These are phyloP conservation scores for Ptiloglossa arizonensis DNA, from an alignment of 1,140 invertebrate species.

Conservation along the genomic window DNA sequence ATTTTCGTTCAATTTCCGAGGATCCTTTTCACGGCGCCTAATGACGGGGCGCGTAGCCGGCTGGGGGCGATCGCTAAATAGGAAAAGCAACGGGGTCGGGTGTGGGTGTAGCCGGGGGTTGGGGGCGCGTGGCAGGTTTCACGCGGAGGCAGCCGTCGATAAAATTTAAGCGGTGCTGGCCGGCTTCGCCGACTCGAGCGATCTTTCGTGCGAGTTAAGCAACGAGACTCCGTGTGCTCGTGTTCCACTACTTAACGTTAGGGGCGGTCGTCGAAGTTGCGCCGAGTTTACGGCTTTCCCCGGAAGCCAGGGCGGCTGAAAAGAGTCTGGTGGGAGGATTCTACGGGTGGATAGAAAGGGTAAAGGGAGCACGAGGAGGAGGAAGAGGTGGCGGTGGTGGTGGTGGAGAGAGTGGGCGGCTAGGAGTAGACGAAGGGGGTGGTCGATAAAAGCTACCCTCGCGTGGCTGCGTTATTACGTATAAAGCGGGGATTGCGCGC, in stretches of 20 bases:
- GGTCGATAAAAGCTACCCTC: constrained; percentile 66
- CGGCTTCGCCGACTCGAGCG: constrained; percentile 15
- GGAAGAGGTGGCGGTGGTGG: no score
- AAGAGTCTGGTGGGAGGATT: constrained; percentile 31
- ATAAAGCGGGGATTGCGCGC: constrained; percentile 63
- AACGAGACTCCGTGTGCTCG: constrained; percentile 21
- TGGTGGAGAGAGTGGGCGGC: constrained; percentile 40
- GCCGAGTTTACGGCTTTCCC: constrained; percentile 35
- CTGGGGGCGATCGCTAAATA: no score
- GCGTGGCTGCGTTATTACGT: constrained; percentile 67
- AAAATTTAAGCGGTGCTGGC: constrained; percentile 49
- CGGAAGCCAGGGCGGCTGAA: constrained; percentile 19
- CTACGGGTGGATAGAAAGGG: constrained; percentile 14
- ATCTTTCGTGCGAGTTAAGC: constrained; percentile 30
- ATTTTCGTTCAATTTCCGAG: neutral
- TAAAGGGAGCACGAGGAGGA: no score
- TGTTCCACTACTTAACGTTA: constrained; percentile 44
- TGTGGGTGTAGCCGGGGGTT: neutral
- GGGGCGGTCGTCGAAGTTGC: constrained; percentile 44
- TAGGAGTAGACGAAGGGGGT: constrained; percentile 58
- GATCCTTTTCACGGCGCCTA: neutral
- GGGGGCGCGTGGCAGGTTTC: no score
- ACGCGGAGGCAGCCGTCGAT: constrained; percentile 23
- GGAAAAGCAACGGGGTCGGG: no score
- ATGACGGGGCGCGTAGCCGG: no score